phyloP scores from a whole-genome alignment of 2,888 invertebrate species.

The Ophion ellenae region DNA sequence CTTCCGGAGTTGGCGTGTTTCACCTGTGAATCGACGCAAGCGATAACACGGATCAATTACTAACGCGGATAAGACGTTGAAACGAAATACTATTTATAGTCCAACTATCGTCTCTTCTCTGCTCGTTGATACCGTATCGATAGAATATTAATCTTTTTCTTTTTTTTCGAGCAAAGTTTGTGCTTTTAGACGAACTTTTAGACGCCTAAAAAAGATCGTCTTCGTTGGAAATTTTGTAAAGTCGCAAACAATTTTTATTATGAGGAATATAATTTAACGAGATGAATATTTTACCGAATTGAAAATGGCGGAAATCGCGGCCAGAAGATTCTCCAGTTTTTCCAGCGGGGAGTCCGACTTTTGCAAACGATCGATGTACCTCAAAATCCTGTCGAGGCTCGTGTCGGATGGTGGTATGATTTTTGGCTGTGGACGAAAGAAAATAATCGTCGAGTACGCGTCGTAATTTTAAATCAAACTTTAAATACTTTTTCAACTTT shows the following conservation, averaged over 20 bases:
- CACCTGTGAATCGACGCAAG: slow-evolving; percentile 84
- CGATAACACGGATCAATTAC: background rate
- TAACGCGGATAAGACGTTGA: background rate
- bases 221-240: background rate
- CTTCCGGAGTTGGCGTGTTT: slow-evolving; percentile 87
- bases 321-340: slow-evolving; percentile 95
- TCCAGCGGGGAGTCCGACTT: slow-evolving; percentile 96
- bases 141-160: background rate
- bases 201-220: background rate
- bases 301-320: slow-evolving; percentile 94
- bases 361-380: slow-evolving; percentile 92
- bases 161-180: background rate
- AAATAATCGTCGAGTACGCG: background rate
- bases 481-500: too few relatives aligned
- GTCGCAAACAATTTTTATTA: background rate
- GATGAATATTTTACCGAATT: slow-evolving; percentile 87
- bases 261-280: background rate
- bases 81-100: slow-evolving; percentile 49
- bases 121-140: background rate
- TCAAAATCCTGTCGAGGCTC: slow-evolving; percentile 91
- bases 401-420: slow-evolving; percentile 91
- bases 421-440: slow-evolving; percentile 85
- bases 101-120: background rate
- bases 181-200: too few relatives aligned
- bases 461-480: too few relatives aligned